Conservation (phyloP, 2,888 invertebrate genomes). For the Alloplasta piceator region DNA sequence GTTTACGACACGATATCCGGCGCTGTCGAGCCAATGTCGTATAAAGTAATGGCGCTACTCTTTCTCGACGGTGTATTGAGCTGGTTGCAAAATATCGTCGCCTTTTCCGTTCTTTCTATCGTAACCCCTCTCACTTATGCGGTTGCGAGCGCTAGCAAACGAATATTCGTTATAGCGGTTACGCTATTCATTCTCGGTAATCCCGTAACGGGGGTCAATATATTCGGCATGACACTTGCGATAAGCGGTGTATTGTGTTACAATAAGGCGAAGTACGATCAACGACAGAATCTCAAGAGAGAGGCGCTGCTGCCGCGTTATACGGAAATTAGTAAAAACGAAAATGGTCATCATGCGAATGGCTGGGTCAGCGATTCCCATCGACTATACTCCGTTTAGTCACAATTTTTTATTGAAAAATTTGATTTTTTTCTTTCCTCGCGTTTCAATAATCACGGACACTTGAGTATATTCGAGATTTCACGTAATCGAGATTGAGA, state of each 20-base stretch:
- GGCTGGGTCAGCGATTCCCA: conserved; percentile 74
- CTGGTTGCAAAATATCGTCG: conserved; percentile 97
- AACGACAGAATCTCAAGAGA: conserved; percentile 84
- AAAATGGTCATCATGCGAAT: conserved; percentile 74
- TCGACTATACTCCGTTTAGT: conserved; percentile 76
- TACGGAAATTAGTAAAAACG: conserved; percentile 69
- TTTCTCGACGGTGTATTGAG: conserved; percentile 93
- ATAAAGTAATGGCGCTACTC: conserved; percentile 86
- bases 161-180: conserved; percentile 95
- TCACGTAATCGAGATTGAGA: neutral
- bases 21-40: conserved; percentile 75
- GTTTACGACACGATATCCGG: conserved; percentile 85
- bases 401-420: conserved; percentile 60
- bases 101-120: conserved; percentile 95
- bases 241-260: conserved; percentile 95
- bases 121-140: conserved; percentile 98
- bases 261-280: conserved; percentile 93
- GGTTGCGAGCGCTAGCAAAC: conserved; percentile 97
- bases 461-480: conserved; percentile 29
- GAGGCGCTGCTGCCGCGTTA: conserved; percentile 85
- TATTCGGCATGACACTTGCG: conserved; percentile 95
- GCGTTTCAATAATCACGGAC: conserved; percentile 45
- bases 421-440: conserved; percentile 26
- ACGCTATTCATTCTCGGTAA: conserved; percentile 95
- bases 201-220: conserved; percentile 94